A percentile compares a stretch with the other conserved stretches of the same genome.
phyloP scores from a whole-genome alignment of 2,113 vertebrate species.

The Hippocampus mohnikei region DNA sequence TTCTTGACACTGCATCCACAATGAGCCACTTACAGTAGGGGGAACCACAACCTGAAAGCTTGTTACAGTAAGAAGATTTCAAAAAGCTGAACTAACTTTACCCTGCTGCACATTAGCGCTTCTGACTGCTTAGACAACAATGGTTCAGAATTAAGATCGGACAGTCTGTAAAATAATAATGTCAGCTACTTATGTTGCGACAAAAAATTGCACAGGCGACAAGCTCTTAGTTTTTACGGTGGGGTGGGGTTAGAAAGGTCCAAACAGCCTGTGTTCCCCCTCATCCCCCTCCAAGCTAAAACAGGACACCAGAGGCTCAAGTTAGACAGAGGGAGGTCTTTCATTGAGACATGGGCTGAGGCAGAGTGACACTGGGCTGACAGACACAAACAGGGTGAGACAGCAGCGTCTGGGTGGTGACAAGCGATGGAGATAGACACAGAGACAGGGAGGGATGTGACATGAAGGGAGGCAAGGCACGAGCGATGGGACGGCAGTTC shows the following conservation, averaged over 20 bases:
- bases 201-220: neutral
- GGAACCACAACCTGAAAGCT: constrained; percentile 62
- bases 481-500: neutral
- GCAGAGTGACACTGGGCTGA: constrained; percentile 9
- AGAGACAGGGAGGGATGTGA: constrained; percentile 15
- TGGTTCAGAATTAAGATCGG: constrained; percentile 1
- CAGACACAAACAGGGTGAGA: constrained; percentile 4
- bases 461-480: constrained; percentile 10
- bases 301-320: constrained; percentile 25
- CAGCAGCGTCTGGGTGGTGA: neutral
- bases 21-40: constrained; percentile 30
- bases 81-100: constrained; percentile 66
- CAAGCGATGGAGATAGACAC: constrained; percentile 14
- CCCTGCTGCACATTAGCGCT: constrained; percentile 30
- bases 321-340: constrained; percentile 34
- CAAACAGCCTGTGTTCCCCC: neutral
- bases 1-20: constrained; percentile 19
- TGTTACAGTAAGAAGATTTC: constrained; percentile 73
- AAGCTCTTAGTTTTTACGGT: neutral
- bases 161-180: neutral
- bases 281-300: constrained; percentile 6
- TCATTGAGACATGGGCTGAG: constrained; percentile 22
- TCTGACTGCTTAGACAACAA: constrained; percentile 22
- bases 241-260: constrained; percentile 30
- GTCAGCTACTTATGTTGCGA: neutral